Evolutionary conservation across 2,797 vertebrate species (phyloP).

Genomic region (Rhadinocentrus ornatus): DNA sequence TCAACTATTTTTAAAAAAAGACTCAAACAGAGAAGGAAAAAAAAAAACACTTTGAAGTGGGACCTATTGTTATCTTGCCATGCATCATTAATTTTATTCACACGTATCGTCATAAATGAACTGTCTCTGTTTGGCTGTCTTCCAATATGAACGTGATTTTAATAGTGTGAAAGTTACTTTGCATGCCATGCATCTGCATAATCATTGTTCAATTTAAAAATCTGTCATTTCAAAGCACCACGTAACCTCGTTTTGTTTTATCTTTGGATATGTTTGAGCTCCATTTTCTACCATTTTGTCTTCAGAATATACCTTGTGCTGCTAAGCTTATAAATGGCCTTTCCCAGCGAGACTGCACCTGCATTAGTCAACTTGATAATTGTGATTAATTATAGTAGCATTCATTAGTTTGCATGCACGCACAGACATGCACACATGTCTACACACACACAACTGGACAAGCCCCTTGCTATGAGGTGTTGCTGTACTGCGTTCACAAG

Average conservation of each 20-base stretch:
- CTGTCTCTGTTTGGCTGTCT: constrained; percentile 22
- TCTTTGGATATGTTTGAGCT: constrained; percentile 31
- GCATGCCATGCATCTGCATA: neutral
- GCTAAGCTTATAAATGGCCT: constrained; percentile 71
- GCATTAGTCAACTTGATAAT: constrained; percentile 80
- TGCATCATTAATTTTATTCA: constrained; percentile 34
- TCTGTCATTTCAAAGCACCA: constrained; percentile 3
- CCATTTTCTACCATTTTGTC: constrained; percentile 63
- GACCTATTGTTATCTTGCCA: constrained; percentile 58
- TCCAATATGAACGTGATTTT: neutral
- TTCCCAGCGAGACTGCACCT: constrained; percentile 71
- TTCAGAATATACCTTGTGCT: constrained; percentile 52
- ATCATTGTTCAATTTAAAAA: neutral
- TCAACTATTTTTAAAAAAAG: constrained; percentile 6
- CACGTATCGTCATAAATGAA: constrained; percentile 52
- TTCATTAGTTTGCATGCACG: constrained; percentile 16
- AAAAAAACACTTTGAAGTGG: constrained; percentile 60
- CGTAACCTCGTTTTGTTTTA: constrained; percentile 6
- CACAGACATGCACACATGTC: neutral
- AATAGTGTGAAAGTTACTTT: neutral
- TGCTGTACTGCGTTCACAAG: constrained; percentile 38
- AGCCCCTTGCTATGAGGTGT: constrained; percentile 27
- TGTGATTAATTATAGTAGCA: constrained; percentile 77
- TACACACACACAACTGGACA: constrained; percentile 11
- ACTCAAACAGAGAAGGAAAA: neutral